These are phyloP conservation scores for Corythornis cristatus DNA, from an alignment of 2,113 vertebrate genomes.

Conservation along the genomic window DNA sequence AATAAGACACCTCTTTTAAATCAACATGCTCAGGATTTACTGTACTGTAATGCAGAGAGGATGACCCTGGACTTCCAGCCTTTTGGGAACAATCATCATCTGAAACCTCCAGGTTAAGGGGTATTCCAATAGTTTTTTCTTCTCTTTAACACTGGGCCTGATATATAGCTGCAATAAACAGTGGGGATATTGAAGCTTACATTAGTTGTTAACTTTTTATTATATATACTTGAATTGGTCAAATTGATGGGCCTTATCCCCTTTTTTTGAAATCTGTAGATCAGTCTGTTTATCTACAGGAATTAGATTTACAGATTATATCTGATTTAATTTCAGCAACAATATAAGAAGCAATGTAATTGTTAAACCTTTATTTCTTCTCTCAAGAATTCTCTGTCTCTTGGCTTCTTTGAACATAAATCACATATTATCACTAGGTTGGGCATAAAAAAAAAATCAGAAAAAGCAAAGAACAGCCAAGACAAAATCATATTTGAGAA, in stretches of 20 bases:
- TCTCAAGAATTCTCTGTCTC: background rate
- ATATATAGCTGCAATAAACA: background rate
- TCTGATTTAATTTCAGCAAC: background rate
- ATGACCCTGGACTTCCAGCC: background rate
- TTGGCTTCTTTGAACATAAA: background rate
- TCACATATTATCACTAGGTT: background rate
- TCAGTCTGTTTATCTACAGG: background rate
- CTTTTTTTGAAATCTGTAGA: background rate
- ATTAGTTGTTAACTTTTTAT: background rate
- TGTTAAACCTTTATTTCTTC: background rate
- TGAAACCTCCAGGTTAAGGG: background rate
- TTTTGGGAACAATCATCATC: background rate
- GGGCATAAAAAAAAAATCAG: background rate
- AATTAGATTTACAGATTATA: background rate
- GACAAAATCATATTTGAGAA: background rate
- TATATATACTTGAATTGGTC: background rate
- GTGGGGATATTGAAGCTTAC: background rate
- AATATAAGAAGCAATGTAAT: background rate
- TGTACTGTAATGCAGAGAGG: background rate
- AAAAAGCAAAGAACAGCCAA: background rate
- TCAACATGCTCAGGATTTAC: background rate
- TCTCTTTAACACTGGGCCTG: background rate
- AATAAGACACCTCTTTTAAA: conserved; percentile 6
- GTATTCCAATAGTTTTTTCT: background rate
- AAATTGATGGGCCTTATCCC: background rate